These are phyloP conservation scores for Griposia aprilina DNA, from an alignment of 2,888 invertebrate genomes.

Conservation along the genomic window DNA sequence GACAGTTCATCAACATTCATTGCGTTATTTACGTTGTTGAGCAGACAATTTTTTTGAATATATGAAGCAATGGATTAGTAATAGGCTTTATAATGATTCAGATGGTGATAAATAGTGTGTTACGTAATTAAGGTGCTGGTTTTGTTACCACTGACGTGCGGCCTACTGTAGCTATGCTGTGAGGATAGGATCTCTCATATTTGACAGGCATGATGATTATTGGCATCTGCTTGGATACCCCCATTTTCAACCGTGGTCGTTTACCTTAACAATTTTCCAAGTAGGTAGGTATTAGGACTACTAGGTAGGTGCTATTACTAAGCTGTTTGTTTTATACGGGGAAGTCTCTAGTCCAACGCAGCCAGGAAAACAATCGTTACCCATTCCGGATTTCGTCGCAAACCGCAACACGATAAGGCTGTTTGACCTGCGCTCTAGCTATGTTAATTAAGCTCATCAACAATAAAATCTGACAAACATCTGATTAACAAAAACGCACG, in stretches of 20 bases:
- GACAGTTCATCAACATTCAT: no score
- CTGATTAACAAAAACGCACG: background rate
- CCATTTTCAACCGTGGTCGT: background rate
- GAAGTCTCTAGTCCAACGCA: background rate
- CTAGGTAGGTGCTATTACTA: background rate
- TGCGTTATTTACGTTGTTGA: no score
- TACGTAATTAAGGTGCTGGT: background rate
- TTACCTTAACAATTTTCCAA: background rate
- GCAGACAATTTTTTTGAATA: no score
- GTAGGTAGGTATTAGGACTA: background rate
- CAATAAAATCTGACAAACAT: background rate
- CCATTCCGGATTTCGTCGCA: background rate
- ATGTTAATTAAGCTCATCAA: background rate
- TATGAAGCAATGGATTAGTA: no score
- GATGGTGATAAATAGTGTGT: no score
- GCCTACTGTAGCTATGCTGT: background rate
- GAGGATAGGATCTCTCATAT: background rate
- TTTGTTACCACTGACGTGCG: background rate
- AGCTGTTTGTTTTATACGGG: background rate
- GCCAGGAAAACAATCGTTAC: background rate
- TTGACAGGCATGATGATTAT: background rate
- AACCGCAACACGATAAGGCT: background rate
- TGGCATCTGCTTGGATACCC: background rate
- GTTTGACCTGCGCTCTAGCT: background rate
- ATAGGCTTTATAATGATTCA: no score